Percentiles rank a stretch among this genome's conserved stretches.
These are phyloP conservation scores for Philotrypesis tridentata DNA, from an alignment of 1,140 invertebrate genomes.

Conservation along the genomic window DNA sequence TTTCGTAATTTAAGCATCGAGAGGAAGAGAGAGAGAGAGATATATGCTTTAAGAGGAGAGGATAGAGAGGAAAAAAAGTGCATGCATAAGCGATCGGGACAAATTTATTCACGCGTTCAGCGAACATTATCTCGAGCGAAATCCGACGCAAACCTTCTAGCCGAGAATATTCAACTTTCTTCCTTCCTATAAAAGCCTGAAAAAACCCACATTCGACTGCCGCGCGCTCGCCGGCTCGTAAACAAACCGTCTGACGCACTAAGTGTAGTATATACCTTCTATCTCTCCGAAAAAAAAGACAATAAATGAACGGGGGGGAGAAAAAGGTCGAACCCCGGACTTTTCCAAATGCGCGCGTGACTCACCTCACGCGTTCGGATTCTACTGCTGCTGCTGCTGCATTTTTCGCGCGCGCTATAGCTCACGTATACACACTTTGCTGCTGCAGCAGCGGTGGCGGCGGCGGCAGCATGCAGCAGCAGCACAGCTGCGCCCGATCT, in stretches of 20 bases:
- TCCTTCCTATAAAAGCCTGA: not conserved
- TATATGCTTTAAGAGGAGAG: no score
- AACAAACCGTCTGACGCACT: not conserved
- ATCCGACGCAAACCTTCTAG: not conserved
- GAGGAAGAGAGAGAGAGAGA: no score
- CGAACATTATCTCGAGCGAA: not conserved
- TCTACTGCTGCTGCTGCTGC: not conserved
- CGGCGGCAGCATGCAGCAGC: no score
- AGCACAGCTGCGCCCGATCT: not conserved
- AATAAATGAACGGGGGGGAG: not conserved
- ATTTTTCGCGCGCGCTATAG: not conserved
- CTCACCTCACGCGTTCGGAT: not conserved
- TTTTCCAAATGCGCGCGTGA: slow-evolving; percentile 4
- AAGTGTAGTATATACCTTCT: no score
- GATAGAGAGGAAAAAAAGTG: not conserved
- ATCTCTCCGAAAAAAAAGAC: not conserved
- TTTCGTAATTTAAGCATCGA: not conserved
- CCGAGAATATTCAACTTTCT: not conserved
- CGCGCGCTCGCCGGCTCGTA: not conserved
- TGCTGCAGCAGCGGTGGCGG: no score
- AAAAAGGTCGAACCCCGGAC: not conserved
- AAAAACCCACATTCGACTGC: not conserved
- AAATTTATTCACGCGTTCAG: not conserved
- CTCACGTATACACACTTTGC: not conserved
- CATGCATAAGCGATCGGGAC: not conserved